A percentile compares a stretch with the other conserved stretches of the same genome.
phyloP scores from a whole-genome alignment of 1,140 invertebrate species.

The Scaptomyza graminum region DNA sequence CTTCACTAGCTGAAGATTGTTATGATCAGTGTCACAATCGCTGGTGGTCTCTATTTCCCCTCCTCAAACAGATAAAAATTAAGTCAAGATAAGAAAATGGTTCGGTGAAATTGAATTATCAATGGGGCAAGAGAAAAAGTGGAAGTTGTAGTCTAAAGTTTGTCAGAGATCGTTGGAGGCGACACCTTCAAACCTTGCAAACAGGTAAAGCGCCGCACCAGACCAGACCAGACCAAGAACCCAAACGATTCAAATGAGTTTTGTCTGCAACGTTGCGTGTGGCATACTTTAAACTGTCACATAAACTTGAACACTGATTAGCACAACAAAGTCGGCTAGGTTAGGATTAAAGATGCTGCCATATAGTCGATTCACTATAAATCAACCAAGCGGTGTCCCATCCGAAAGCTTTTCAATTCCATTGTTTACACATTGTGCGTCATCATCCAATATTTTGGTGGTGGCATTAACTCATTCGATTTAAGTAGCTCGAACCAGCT shows the following conservation, averaged over 20 bases:
- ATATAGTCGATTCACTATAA: constrained; percentile 57
- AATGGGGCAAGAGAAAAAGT: constrained; percentile 48
- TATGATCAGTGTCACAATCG: constrained; percentile 69
- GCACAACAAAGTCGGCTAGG: constrained; percentile 76
- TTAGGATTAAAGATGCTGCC: constrained; percentile 59
- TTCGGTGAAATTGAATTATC: constrained; percentile 77
- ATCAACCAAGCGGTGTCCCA: constrained; percentile 42
- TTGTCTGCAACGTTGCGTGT: constrained; percentile 55
- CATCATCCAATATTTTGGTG: constrained; percentile 57
- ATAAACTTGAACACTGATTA: constrained; percentile 82
- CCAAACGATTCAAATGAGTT: constrained; percentile 16
- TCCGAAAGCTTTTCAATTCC: constrained; percentile 50
- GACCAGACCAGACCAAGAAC: constrained; percentile 6
- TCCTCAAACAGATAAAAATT: constrained; percentile 52
- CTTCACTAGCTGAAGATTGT: constrained; percentile 57
- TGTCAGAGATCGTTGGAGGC: constrained; percentile 55
- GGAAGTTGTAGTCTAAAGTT: constrained; percentile 52
- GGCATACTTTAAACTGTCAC: constrained; percentile 81
- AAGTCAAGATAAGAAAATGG: constrained; percentile 64
- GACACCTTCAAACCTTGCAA: constrained; percentile 52
- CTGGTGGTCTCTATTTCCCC: constrained; percentile 59
- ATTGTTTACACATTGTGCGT: constrained; percentile 78
- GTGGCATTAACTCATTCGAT: constrained; percentile 77
- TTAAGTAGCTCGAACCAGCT: constrained; percentile 57
- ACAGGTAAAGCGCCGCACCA: constrained; percentile 62